Evolutionary conservation across 2,888 invertebrate species (phyloP).

Genomic region (Brachyptera risi): DNA sequence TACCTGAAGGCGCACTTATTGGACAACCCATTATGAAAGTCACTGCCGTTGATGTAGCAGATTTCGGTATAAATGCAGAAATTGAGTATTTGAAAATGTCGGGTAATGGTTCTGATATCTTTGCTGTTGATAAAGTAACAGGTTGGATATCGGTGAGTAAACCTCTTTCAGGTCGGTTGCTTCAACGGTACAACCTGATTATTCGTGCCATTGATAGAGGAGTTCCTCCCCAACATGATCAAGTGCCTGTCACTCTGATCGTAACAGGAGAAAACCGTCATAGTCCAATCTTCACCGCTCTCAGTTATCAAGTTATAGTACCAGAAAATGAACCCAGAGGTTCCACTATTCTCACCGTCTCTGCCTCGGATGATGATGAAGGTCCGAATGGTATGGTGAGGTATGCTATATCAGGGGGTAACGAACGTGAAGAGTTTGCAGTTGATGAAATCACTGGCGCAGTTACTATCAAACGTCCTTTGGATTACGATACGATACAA

Average conservation of each 20-base stretch:
- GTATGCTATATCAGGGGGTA: constrained; percentile 80
- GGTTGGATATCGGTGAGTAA: constrained; percentile 78
- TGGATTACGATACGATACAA: constrained; percentile 84
- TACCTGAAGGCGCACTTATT: constrained; percentile 68
- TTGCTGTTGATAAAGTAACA: constrained; percentile 66
- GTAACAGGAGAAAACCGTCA: constrained; percentile 81
- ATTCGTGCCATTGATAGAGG: constrained; percentile 82
- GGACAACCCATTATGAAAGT: constrained; percentile 62
- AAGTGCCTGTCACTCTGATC: constrained; percentile 66
- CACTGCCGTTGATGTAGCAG: constrained; percentile 67
- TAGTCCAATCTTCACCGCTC: constrained; percentile 76
- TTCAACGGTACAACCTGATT: constrained; percentile 60
- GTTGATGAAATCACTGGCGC: constrained; percentile 74
- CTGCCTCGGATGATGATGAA: constrained; percentile 77
- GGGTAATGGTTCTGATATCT: constrained; percentile 74
- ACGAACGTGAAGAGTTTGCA: constrained; percentile 66
- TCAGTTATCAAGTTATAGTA: constrained; percentile 84
- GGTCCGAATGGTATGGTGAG: constrained; percentile 88
- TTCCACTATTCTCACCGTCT: constrained; percentile 77
- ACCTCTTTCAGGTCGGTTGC: constrained; percentile 44
- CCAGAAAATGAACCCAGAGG: constrained; percentile 88
- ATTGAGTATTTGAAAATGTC: constrained; percentile 70
- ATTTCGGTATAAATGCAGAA: constrained; percentile 86
- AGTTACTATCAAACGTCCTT: constrained; percentile 69
- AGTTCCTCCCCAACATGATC: constrained; percentile 78